A percentile compares a stretch with the other conserved stretches of the same genome.
Evolutionary conservation across 2,888 invertebrate species (phyloP).

Genomic region (Sphaerophoria rueppellii): DNA sequence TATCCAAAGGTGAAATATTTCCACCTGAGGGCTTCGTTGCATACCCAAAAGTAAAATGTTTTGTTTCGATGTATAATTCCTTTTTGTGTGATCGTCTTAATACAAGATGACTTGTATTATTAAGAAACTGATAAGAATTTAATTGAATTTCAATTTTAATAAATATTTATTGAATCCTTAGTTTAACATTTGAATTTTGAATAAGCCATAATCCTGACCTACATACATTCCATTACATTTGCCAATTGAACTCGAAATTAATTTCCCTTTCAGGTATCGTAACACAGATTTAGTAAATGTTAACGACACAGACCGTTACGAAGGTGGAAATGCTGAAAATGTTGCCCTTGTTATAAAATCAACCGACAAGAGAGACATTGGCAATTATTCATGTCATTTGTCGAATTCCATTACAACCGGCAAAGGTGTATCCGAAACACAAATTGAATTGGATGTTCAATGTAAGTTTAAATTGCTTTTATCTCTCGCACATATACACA

Average conservation of each 20-base stretch:
- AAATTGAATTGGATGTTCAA: constrained; percentile 89
- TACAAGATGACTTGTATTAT: too few relatives aligned
- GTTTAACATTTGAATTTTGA: background rate
- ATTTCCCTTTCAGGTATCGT: constrained; percentile 85
- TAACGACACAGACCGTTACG: constrained; percentile 85
- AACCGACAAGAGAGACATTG: constrained; percentile 90
- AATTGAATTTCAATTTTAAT: background rate
- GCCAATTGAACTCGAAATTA: background rate
- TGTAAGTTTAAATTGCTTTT: constrained; percentile 85
- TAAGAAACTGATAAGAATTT: background rate
- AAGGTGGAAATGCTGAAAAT: constrained; percentile 89
- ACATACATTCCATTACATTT: background rate
- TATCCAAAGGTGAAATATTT: too few relatives aligned
- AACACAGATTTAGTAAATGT: constrained; percentile 86
- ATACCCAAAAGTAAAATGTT: too few relatives aligned
- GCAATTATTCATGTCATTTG: constrained; percentile 92
- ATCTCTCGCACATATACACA: background rate
- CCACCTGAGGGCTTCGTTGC: too few relatives aligned
- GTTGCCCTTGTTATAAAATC: constrained; percentile 90
- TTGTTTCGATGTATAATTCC: too few relatives aligned
- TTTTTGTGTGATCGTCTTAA: too few relatives aligned
- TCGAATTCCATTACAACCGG: constrained; percentile 88
- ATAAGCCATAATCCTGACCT: background rate
- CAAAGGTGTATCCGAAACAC: constrained; percentile 88
- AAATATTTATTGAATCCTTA: constrained; percentile 8